Evolutionary conservation across 2,888 invertebrate genomes (phyloP), one percentile per base, ranked within the genome.

Genomic region (Dione vanillae): DNA sequence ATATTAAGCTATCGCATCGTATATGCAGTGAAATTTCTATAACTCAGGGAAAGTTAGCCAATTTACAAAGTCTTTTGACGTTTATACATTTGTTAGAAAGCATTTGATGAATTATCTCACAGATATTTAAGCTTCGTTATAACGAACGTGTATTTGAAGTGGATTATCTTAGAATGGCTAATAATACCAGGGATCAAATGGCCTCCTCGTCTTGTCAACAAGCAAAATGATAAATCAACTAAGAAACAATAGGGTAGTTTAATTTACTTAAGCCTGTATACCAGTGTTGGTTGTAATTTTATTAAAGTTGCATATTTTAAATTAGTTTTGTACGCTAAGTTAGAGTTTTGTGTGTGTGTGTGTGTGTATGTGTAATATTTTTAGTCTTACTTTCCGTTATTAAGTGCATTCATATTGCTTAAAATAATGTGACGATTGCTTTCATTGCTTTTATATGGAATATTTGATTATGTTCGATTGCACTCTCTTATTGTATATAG

Each of bases 221-320:
- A 85, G 80, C 83, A 73, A 80, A 83, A 84, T 87, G 87, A 89
- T 87, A 86, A 87, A 88, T 88, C 84, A 85, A 85, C 81, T 80
- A 76, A 78, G 77, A 83, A 85, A 88, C 85, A 87, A 85, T 86
- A 82, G 78, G 80, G 78, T 75, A 73, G 76, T 78, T 80, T 78
- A 82, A 80, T 82, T 81, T 75, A 67, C 51, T 41, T 65, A 77
- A 40, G 27, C 27, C 1, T 7, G 67, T 40, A 8, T 8, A 2
- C 69, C 66, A 75, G 65, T 52, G 40, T 12, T 27, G 65, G 75
- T 52, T 49, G n/a, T 43, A 35, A n/a, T 27, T 58, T 41, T 14
- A 14, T n/a, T 45, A 11, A n/a, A 3, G 9, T 27, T 8, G 14
- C 27, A 7, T 45, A 20, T 10, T 58, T 20, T 0, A n/a, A n/a